A percentile compares a stretch with the other conserved stretches of the same genome.
Evolutionary conservation across 2,888 invertebrate genomes (phyloP).

Genomic region (Aleiodes alternator): DNA sequence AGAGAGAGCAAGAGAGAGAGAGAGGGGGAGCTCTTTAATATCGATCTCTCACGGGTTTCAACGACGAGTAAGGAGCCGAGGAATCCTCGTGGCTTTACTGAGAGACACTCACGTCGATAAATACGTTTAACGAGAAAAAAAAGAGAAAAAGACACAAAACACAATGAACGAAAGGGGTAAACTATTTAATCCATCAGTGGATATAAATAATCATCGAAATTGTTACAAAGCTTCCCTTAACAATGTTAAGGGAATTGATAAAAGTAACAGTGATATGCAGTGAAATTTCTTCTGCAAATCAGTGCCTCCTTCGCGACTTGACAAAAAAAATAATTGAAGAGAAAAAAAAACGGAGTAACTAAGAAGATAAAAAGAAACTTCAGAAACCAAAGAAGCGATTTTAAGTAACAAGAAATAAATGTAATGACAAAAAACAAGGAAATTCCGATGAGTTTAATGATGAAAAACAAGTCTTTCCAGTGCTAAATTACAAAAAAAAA

Average conservation of each 20-base stretch:
- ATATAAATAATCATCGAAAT: conserved; percentile 19
- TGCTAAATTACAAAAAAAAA: not conserved
- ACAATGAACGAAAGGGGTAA: conserved; percentile 18
- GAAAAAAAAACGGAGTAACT: conserved; percentile 27
- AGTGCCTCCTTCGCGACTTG: conserved; percentile 29
- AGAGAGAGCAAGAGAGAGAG: not conserved
- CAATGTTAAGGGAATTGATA: conserved; percentile 20
- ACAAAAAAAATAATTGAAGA: conserved; percentile 10
- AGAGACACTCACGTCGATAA: conserved; percentile 1
- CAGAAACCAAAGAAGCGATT: not conserved
- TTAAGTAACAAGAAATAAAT: not conserved
- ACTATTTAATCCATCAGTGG: conserved; percentile 6
- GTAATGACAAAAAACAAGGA: not conserved
- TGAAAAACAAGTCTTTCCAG: conserved; percentile 22
- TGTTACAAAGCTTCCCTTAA: conserved; percentile 17
- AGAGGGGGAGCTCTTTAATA: not conserved
- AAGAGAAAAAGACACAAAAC: not conserved
- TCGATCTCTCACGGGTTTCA: not conserved
- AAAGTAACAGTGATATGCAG: conserved; percentile 5
- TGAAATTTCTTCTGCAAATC: not conserved
- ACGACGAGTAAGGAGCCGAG: conserved; percentile 5
- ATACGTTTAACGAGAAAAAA: not conserved
- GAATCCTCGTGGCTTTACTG: conserved; percentile 5
- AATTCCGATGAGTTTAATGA: not conserved
- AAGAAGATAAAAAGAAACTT: conserved; percentile 3